phyloP scores from a whole-genome alignment of 2,113 vertebrate species.

The Micronisus gabar region DNA sequence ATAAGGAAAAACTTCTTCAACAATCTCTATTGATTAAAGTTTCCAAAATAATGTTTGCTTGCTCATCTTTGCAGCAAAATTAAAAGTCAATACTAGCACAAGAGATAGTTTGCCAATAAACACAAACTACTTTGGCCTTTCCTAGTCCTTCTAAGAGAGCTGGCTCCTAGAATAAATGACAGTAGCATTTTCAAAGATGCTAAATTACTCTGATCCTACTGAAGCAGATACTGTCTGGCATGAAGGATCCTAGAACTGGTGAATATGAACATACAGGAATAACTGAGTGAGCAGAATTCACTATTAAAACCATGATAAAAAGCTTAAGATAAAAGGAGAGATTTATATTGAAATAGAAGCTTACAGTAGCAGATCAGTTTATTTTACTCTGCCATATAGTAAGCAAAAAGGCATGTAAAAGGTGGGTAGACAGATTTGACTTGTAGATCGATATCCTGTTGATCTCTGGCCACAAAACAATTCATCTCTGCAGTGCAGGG shows the following conservation, averaged over 20 bases:
- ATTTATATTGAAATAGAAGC: constrained; percentile 36
- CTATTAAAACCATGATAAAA: constrained; percentile 2
- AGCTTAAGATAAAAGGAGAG: constrained; percentile 40
- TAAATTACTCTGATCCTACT: constrained; percentile 41
- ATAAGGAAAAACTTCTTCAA: not conserved
- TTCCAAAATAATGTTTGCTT: not conserved
- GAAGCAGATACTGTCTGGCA: constrained; percentile 12
- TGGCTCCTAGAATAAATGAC: constrained; percentile 28
- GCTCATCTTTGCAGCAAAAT: not conserved
- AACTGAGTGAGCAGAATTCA: constrained; percentile 18
- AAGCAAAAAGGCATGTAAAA: constrained; percentile 36
- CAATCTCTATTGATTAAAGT: not conserved
- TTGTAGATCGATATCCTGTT: constrained; percentile 29
- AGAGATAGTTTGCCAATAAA: constrained; percentile 9
- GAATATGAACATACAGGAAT: constrained; percentile 20
- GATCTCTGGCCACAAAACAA: constrained; percentile 26
- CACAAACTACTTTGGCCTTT: constrained; percentile 37
- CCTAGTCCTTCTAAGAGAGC: not conserved
- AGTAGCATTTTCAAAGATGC: constrained; percentile 37
- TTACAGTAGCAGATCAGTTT: constrained; percentile 13
- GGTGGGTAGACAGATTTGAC: constrained; percentile 2
- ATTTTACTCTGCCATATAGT: not conserved
- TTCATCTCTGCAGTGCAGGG: constrained; percentile 3
- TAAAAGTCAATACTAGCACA: not conserved
- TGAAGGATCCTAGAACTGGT: not conserved